Percentiles rank a stretch among this genome's conserved stretches.
phyloP scores from a whole-genome alignment of 2,888 invertebrate species.

The Nymphalis polychloros region DNA sequence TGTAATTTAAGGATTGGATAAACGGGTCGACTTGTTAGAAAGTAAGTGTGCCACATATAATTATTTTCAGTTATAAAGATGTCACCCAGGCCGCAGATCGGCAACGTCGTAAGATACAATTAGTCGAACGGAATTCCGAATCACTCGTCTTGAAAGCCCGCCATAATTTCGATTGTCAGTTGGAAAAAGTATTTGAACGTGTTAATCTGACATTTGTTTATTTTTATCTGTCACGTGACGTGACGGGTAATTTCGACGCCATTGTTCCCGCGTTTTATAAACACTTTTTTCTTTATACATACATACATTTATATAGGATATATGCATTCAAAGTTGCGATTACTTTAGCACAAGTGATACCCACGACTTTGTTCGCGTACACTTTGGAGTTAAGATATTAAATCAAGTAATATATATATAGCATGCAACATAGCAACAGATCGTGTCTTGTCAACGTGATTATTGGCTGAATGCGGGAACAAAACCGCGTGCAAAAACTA shows the following conservation, averaged over 20 bases:
- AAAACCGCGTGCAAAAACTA: too few species aligned
- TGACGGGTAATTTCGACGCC: conserved; percentile 10
- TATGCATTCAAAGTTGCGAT: neutral
- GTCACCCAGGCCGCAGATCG: neutral
- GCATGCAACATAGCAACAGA: too few species aligned
- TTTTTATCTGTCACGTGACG: conserved; percentile 1
- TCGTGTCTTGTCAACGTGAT: too few species aligned
- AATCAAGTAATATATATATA: too few species aligned
- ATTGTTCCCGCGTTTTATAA: conserved; percentile 6
- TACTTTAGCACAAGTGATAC: neutral
- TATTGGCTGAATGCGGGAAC: too few species aligned
- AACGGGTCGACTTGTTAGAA: too few species aligned
- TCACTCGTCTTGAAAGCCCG: neutral
- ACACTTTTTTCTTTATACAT: neutral
- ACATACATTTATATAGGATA: too few species aligned
- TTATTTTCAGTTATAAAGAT: neutral
- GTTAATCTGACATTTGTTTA: conserved; percentile 7
- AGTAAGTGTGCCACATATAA: too few species aligned
- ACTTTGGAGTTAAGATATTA: too few species aligned
- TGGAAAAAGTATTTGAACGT: conserved; percentile 6
- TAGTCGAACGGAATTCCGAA: conserved; percentile 4
- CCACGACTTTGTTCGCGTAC: neutral
- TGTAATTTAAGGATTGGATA: too few species aligned
- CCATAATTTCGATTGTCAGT: conserved; percentile 4
- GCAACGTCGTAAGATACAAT: conserved; percentile 4